Percentiles rank a stretch among this genome's conserved stretches.
phyloP scores from a whole-genome alignment of 2,797 vertebrate genomes.

The Silurus lanzhouensis region DNA sequence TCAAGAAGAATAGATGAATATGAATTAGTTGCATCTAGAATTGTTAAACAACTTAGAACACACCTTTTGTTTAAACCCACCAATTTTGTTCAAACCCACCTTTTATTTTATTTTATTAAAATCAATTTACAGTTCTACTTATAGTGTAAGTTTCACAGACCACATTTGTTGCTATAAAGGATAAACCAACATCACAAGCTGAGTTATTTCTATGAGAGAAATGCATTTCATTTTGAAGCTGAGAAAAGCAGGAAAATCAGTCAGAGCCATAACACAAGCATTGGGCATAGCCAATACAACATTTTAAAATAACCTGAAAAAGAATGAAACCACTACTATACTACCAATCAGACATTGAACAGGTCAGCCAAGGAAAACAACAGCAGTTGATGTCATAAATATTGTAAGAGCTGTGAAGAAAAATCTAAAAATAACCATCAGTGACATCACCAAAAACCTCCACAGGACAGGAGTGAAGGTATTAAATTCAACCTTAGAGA shows the following conservation, averaged over 20 bases:
- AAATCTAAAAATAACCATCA: background rate
- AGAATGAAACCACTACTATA: background rate
- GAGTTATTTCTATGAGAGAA: background rate
- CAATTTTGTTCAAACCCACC: background rate
- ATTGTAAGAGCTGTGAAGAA: background rate
- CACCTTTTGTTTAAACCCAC: background rate
- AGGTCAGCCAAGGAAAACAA: background rate
- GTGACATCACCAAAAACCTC: background rate
- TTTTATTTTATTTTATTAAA: too few relatives aligned
- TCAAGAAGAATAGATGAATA: background rate
- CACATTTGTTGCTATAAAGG: background rate
- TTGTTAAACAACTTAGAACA: background rate
- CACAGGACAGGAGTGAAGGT: background rate
- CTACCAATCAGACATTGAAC: background rate
- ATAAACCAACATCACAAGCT: background rate
- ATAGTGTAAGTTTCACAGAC: background rate
- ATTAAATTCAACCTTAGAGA: background rate
- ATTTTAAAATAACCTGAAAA: background rate
- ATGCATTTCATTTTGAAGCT: background rate
- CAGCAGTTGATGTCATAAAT: background rate
- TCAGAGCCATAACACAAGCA: background rate
- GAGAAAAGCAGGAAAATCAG: background rate
- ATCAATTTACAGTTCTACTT: background rate
- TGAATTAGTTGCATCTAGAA: background rate
- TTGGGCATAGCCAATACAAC: background rate